A percentile compares a stretch with the other conserved stretches of the same genome.
Conservation (phyloP, 2,888 invertebrate species). For the Doris montereyensis region DNA sequence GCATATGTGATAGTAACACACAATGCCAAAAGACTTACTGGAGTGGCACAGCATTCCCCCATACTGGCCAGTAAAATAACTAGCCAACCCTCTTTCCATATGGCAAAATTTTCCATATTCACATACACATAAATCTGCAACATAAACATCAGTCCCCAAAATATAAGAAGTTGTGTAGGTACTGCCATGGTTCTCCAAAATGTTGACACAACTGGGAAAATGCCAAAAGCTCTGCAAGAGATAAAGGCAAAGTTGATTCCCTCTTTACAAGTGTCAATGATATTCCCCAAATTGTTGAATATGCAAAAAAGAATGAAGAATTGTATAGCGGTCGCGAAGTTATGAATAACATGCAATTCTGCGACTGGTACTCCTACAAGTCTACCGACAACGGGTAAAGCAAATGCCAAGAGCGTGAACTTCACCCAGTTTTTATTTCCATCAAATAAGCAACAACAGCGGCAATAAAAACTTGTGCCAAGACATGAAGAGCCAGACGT, state of each 20-base stretch:
- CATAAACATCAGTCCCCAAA: slow-evolving; percentile 75
- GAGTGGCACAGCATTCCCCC: slow-evolving; percentile 74
- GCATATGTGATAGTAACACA: slow-evolving; percentile 75
- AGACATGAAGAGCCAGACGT: slow-evolving; percentile 67
- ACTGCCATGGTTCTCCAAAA: slow-evolving; percentile 74
- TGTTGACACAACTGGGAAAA: slow-evolving; percentile 66
- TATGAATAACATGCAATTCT: slow-evolving; percentile 72
- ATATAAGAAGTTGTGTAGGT: slow-evolving; percentile 74
- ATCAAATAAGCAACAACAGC: slow-evolving; percentile 71
- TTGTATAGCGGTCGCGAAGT: slow-evolving; percentile 72
- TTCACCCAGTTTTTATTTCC: slow-evolving; percentile 71
- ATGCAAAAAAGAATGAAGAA: slow-evolving; percentile 73
- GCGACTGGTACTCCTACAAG: slow-evolving; percentile 72
- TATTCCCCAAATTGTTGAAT: slow-evolving; percentile 71
- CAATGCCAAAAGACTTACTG: slow-evolving; percentile 75
- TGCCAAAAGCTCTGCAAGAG: slow-evolving; percentile 67
- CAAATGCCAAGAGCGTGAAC: slow-evolving; percentile 73
- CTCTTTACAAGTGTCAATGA: slow-evolving; percentile 68
- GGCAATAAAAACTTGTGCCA: slow-evolving; percentile 70
- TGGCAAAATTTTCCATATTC: slow-evolving; percentile 59
- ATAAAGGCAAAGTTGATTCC: slow-evolving; percentile 54
- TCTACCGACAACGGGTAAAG: slow-evolving; percentile 74
- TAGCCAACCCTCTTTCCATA: slow-evolving; percentile 70
- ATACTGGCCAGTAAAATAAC: slow-evolving; percentile 71
- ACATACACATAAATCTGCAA: slow-evolving; percentile 71